Evolutionary conservation across 64 coral and sea anemone species (phyloP).

Genomic region (Actinia tenebrosa): DNA sequence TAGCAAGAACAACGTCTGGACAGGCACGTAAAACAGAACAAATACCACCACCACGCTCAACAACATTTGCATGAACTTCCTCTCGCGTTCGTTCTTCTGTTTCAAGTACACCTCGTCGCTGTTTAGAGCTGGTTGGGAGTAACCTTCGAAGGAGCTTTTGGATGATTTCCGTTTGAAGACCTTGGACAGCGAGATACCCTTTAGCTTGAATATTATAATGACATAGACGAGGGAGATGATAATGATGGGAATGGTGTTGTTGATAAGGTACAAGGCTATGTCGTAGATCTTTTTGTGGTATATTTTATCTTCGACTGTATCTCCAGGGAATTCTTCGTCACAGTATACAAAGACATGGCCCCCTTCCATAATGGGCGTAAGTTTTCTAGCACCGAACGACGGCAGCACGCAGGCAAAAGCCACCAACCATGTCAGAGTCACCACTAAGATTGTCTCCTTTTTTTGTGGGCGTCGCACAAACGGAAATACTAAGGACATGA

Average conservation of each 20-base stretch:
- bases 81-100: constrained; percentile 49
- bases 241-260: constrained; percentile 35
- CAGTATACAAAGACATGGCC: neutral
- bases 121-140: neutral
- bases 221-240: constrained; percentile 37
- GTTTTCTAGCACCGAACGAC: constrained; percentile 44
- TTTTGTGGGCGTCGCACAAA: constrained; percentile 16
- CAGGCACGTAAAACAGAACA: constrained; percentile 49
- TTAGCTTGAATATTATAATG: constrained; percentile 46
- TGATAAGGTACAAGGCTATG: constrained; percentile 44
- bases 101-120: constrained; percentile 3
- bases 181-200: neutral
- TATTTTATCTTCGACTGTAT: neutral
- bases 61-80: constrained; percentile 51
- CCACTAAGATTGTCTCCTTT: constrained; percentile 17
- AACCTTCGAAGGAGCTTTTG: neutral
- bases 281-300: constrained; percentile 31
- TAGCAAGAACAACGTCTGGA: constrained; percentile 33
- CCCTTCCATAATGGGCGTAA: neutral
- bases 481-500: constrained; percentile 48
- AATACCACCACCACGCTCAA: constrained; percentile 47
- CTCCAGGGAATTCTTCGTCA: constrained; percentile 23
- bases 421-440: constrained; percentile 38
- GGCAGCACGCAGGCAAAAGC: constrained; percentile 54
- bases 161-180: neutral